phyloP scores from a whole-genome alignment of 2,113 vertebrate species.

The Pipra filicauda region DNA sequence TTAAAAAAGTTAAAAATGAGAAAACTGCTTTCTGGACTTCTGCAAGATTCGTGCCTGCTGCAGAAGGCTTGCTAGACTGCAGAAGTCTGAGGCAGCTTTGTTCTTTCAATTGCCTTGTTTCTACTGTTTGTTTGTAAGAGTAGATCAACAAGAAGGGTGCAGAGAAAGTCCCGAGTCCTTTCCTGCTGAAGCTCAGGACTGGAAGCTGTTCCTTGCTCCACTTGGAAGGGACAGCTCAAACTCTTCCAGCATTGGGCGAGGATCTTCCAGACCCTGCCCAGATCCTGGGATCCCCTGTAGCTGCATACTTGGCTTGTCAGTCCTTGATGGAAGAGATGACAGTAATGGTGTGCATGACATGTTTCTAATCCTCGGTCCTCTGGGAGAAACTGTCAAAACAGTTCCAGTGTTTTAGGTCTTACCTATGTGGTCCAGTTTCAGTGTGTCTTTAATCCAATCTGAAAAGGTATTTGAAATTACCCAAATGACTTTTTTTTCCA shows the following conservation, averaged over 20 bases:
- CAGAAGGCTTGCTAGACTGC: neutral
- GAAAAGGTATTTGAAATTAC: neutral
- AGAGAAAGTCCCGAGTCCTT: neutral
- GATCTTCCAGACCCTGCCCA: neutral
- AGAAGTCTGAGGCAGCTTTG: neutral
- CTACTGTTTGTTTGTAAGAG: neutral
- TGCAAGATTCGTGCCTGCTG: neutral
- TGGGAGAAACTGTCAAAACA: neutral
- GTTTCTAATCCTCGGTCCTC: neutral
- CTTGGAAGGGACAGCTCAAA: neutral
- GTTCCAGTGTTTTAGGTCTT: neutral
- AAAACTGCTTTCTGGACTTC: neutral
- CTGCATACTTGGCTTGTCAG: neutral
- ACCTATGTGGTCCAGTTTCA: neutral
- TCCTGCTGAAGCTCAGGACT: neutral
- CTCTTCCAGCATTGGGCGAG: neutral
- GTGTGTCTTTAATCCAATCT: neutral
- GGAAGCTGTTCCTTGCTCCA: neutral
- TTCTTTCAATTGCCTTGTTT: neutral
- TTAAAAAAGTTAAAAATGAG: neutral
- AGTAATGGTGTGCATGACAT: rapidly evolving
- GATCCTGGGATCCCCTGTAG: neutral
- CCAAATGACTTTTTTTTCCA: neutral
- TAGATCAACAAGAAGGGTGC: neutral
- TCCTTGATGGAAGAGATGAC: neutral